Conservation (phyloP, 2,113 vertebrate genomes). For the Falco punctatus region DNA sequence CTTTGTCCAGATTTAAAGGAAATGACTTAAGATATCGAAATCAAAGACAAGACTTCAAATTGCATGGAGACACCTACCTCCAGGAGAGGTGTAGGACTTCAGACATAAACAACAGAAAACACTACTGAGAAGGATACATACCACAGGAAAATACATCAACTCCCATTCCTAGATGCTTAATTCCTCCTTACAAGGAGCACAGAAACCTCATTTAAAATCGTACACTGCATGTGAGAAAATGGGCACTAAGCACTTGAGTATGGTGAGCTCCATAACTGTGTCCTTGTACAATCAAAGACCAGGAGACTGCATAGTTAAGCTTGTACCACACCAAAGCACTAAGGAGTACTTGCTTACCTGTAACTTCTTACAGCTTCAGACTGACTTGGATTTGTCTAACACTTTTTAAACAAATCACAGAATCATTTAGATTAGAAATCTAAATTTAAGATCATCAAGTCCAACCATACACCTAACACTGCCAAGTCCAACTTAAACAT, state of each 20-base stretch:
- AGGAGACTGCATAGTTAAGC: not conserved
- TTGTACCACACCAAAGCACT: not conserved
- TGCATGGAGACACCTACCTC: not conserved
- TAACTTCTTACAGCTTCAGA: not conserved
- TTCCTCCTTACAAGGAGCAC: not conserved
- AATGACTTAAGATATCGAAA: fast-evolving
- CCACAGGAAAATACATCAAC: not conserved
- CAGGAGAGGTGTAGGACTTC: not conserved
- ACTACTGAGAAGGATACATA: not conserved
- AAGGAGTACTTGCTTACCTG: not conserved
- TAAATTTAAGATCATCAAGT: too few relatives aligned
- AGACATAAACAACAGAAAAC: not conserved
- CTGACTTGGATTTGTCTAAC: not conserved
- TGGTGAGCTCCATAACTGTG: not conserved
- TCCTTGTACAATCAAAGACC: not conserved
- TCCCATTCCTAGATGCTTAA: not conserved
- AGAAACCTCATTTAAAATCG: not conserved
- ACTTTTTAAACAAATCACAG: not conserved
- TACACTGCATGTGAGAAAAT: not conserved
- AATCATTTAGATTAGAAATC: too few relatives aligned
- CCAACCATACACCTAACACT: too few relatives aligned
- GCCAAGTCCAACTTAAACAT: not conserved
- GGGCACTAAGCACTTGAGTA: not conserved
- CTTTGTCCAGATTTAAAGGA: not conserved
- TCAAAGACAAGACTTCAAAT: not conserved